A percentile compares a stretch with the other conserved stretches of the same genome.
These are phyloP conservation scores for Drosophila sucinea DNA, from an alignment of 1,140 invertebrate species.

Conservation along the genomic window DNA sequence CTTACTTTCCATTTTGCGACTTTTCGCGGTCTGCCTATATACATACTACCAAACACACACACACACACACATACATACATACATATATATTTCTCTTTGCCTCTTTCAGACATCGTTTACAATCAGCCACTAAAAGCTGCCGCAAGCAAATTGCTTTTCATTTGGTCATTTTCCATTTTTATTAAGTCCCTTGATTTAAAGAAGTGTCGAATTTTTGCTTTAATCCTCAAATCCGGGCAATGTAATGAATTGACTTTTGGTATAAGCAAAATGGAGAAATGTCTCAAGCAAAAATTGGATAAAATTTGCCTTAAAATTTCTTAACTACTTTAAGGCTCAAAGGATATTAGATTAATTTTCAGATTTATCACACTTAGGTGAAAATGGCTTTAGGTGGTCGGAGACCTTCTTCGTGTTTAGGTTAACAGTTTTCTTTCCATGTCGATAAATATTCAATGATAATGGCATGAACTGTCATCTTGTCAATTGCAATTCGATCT, in stretches of 20 bases:
- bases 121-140: slow-evolving; percentile 30
- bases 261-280: no score
- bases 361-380: no score
- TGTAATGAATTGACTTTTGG: no score
- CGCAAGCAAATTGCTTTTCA: slow-evolving; percentile 30
- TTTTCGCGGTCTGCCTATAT: slow-evolving; percentile 44
- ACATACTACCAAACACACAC: slow-evolving; percentile 5
- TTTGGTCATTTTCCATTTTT: not conserved
- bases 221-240: no score
- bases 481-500: not conserved
- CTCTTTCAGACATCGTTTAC: slow-evolving; percentile 25
- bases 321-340: no score
- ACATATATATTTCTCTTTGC: slow-evolving; percentile 16
- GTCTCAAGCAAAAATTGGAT: no score
- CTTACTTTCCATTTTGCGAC: slow-evolving; percentile 43
- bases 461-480: not conserved
- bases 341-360: no score
- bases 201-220: no score
- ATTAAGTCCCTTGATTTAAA: no score
- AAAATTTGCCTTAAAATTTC: no score
- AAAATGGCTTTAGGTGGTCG: not conserved
- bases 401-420: not conserved
- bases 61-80: not conserved
- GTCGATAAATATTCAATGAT: not conserved
- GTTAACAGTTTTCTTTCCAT: not conserved